These are phyloP conservation scores for Bos indicus DNA, from an alignment of 2,113 vertebrate species.

Conservation along the genomic window DNA sequence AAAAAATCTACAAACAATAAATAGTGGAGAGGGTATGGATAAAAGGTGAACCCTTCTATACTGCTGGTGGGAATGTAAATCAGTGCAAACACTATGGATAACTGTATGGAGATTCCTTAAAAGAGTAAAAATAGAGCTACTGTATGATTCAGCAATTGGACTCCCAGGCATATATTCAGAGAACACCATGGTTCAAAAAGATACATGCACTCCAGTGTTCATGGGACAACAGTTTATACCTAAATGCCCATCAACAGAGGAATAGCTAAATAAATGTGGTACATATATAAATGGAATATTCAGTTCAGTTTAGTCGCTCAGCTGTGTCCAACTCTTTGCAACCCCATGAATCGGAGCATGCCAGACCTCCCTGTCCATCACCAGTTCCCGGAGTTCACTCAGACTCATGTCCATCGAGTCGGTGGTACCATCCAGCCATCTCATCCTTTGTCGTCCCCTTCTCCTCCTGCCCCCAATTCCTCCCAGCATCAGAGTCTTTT, in stretches of 20 bases:
- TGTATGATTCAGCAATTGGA: background rate
- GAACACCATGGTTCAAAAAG: background rate
- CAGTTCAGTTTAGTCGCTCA: no score
- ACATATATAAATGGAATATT: background rate
- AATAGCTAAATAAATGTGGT: background rate
- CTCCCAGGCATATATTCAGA: background rate
- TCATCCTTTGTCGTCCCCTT: no score
- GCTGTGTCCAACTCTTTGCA: accelerated
- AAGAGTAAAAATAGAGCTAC: background rate
- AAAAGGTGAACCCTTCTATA: background rate
- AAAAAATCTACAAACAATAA: background rate
- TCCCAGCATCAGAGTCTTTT: no score
- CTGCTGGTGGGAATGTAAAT: background rate
- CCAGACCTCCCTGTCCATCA: no score
- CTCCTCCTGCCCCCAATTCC: no score
- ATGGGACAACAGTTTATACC: background rate
- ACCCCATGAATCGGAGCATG: no score
- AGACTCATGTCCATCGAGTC: no score
- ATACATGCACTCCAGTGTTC: background rate
- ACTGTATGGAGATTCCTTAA: background rate
- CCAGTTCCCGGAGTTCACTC: no score
- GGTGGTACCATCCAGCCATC: no score
- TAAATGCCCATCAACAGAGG: background rate
- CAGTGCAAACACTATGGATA: background rate
- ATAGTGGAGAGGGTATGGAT: background rate